Base-by-base conservation (phyloP, 2,888 invertebrate species). In the Eristalis pertinax region DNA sequence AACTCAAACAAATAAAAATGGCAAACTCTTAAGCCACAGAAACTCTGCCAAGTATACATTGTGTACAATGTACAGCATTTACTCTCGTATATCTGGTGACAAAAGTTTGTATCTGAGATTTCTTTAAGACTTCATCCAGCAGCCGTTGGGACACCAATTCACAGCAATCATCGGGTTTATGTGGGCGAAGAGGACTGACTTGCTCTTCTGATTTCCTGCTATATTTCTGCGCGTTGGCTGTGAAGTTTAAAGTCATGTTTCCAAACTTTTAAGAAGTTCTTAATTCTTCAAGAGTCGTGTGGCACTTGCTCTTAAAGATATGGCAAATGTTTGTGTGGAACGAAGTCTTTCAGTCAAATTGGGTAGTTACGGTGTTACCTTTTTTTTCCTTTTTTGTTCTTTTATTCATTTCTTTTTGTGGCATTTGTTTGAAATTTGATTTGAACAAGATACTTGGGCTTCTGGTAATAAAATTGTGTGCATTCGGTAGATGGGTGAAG, bases 161-260 rank as follows among this genome's bases (percentile, higher is more conserved):
- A 8, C 19, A 50, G 50, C 50, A 50, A 50, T 50, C 50, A 50
- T 50, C 50, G 19, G 50, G 19, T 50, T 50, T 19, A 19, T 19
- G n/a, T 19, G n/a, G 50, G 19, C 5, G 19, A 19, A 50, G 50
- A 19, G 19, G 19, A 50, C 8, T 50, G n/a, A 50, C 50, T 50
- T n/a, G 50, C 50, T 50, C 50, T 19, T 50, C 50, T 50, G 50
- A 50, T 19, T 8, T 19, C n/a, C 19, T 50, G 50, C 7, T n/a
- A 5, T 50, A 35, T 64, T 19, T 11, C 19, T 32, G 10, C 41
- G 41, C 24, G 35, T 19, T 65, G 65, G 65, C 65, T 65, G 22
- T 19, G 22, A 65, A 65, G 41, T 65, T 65, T 35, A 38, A 65
- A 65, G 65, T 38, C 32, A 41, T 65, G 65, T 65, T 65, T 41